Percentiles rank a stretch among this genome's conserved stretches.
phyloP scores from a whole-genome alignment of 2,888 invertebrate genomes.

The Drosophila diplacantha region DNA sequence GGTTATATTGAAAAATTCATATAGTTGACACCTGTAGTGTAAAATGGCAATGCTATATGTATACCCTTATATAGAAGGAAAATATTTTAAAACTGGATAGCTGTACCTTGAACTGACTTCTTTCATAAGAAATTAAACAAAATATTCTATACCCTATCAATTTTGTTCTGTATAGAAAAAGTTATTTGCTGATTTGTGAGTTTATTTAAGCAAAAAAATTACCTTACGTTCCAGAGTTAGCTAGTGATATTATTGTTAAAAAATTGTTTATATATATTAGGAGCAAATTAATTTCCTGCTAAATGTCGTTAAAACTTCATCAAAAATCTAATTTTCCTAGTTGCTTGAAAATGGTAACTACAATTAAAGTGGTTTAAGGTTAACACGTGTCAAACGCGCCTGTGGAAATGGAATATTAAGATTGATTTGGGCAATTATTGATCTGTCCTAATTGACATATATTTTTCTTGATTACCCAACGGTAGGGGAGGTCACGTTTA shows the following conservation, averaged over 20 bases:
- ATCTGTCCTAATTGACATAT: constrained; percentile 6
- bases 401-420: background rate
- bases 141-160: too few species aligned
- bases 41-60: too few species aligned
- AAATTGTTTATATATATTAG: too few species aligned
- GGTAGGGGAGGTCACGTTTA: background rate
- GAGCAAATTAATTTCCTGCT: background rate
- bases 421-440: constrained; percentile 13
- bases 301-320: background rate
- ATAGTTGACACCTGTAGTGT: background rate
- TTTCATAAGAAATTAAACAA: too few species aligned
- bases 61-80: too few species aligned
- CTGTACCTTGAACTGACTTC: too few species aligned
- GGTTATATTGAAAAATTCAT: background rate
- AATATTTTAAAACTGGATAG: too few species aligned
- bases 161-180: too few species aligned
- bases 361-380: background rate
- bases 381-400: background rate
- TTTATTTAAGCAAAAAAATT: too few species aligned
- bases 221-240: too few species aligned
- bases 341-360: background rate
- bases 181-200: too few species aligned
- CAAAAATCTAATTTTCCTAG: background rate
- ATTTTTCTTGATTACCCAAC: constrained; percentile 3
- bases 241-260: too few species aligned